Evolutionary conservation across 1,140 invertebrate genomes (phyloP).

Genomic region (Venustaconcha ellipsiformis): DNA sequence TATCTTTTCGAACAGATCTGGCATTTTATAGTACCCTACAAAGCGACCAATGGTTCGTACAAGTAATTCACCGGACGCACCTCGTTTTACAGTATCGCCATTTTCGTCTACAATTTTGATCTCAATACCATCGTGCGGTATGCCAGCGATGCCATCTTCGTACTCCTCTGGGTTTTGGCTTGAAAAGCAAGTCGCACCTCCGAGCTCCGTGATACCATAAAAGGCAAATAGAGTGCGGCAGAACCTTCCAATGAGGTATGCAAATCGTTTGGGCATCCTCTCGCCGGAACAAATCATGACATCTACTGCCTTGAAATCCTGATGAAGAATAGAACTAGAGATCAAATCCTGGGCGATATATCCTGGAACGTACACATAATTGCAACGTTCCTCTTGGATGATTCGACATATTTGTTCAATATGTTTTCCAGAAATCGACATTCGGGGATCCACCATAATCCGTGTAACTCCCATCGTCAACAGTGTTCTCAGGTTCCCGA

Average conservation of each 20-base stretch:
- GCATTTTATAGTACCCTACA: background rate
- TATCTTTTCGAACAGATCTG: background rate
- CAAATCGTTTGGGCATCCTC: background rate
- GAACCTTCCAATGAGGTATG: background rate
- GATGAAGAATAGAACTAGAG: background rate
- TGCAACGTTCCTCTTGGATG: conserved; percentile 17
- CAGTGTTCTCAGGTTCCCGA: conserved; percentile 32
- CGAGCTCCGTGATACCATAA: conserved; percentile 21
- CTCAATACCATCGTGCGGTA: conserved; percentile 25
- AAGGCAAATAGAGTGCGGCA: conserved; percentile 2
- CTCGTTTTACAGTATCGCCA: conserved; percentile 5
- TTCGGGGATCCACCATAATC: conserved; percentile 9
- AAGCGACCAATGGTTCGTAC: background rate
- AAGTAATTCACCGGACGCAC: conserved; percentile 20
- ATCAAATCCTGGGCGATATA: conserved; percentile 8
- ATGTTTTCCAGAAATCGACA: conserved; percentile 4
- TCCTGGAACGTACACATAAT: conserved; percentile 12
- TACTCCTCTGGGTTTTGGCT: background rate
- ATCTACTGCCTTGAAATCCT: conserved; percentile 9
- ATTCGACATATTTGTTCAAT: conserved; percentile 10
- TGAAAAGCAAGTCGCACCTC: background rate
- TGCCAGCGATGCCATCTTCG: conserved; percentile 26
- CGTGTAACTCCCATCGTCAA: conserved; percentile 30
- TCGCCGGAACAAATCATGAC: conserved; percentile 8
- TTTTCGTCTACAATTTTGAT: conserved; percentile 30